Evolutionary conservation across 1,140 invertebrate genomes (phyloP), one percentile per base, ranked within the genome.

Genomic region (Anoplolepis gracilipes): DNA sequence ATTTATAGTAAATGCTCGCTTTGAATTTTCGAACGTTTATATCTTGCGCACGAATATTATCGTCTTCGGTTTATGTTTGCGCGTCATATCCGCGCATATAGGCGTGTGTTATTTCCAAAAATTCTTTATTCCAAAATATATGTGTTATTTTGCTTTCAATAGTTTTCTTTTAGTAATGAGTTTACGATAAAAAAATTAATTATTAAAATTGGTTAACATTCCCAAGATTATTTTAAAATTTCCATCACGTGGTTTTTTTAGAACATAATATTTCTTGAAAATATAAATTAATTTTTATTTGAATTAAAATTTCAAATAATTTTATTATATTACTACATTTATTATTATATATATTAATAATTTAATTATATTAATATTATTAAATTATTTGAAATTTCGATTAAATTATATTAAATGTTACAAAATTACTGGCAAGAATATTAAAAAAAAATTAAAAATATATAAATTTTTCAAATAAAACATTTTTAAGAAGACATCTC

Each of bases 11-110:
- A 53, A 82, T 59, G 67, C n/a, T 57, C 36, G 67, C n/a, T 67
- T 72, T 72, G 33, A 69, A 79, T 61, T 1, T 30, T 30, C 16
- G 16, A 77, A 76, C 89, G 49, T 81, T 81, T 81, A 87, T 89
- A 87, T 89, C 75, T 82, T 49, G 53, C 78, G 76, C 42, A 42
- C 70, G 82, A 89, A 90, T 90, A 89, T 90, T 90, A 87, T 90
- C 75, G 16, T 73, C 87, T 81, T 22, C n/a, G 28, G 39, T 55
- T 78, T 81, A 76, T 77, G 87, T 53, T 87, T 77, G 70, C 77
- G 10, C 33, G 67, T 30, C 30, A 73, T 72, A 89, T 89, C 76
- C 88, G 88, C 49, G 33, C 79, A 53, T 62, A 59, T 64, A 49
- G n/a, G n/a, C n/a, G n/a, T 64, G 79, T 81, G 78, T 78, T 89